Base-by-base conservation (phyloP, 2,888 invertebrate genomes). In the Agonopterix alstromeriana region DNA sequence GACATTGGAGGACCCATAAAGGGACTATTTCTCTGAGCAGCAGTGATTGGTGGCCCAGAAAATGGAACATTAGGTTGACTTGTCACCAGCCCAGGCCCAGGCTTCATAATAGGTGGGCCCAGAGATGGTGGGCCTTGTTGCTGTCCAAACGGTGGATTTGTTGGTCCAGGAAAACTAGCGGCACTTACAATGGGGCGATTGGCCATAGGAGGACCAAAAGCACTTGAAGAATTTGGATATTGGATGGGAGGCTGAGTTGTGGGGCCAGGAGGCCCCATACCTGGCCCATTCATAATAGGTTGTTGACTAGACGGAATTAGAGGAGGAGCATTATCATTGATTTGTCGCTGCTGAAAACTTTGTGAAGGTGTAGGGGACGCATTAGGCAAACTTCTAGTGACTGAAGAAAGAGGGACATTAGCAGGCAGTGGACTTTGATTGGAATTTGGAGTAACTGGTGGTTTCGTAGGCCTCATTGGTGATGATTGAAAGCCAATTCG, bases 281-380 rank as follows among this genome's bases (percentile, higher is more conserved):
- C 14, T 3, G 82, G 86, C n/a, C 85, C 85, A 73, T 85, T 88
- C 11, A 74, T 52, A 38, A 77, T 54, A 53, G 80, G 73, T 62
- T 80, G 83, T 56, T 83, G 84, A 84, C 82, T 87, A 85, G 87
- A 82, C 51, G 87, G 63, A 58, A 80, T 67, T 47, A 86, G 76
- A 53, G 87, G 83, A 55, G 86, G 83, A 54, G 83, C 69, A 75
- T 81, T 88, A 54, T 84, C 79, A 71, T 89, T 89, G 14, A 88
- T 82, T 62, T 84, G 86, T 48, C 72, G 71, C 45, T 70, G 77
- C 35, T 66, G 70, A 51, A 67, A 69, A 54, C 63, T 77, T 36
- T 71, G 69, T 46, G 74, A 81, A 40, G 73, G 69, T 48, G 64
- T 68, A 9, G 76, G 66, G 11, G 72, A 70, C 45, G 73, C 55